phyloP scores from a whole-genome alignment of 2,113 vertebrate species.

The Silurus glanis region DNA sequence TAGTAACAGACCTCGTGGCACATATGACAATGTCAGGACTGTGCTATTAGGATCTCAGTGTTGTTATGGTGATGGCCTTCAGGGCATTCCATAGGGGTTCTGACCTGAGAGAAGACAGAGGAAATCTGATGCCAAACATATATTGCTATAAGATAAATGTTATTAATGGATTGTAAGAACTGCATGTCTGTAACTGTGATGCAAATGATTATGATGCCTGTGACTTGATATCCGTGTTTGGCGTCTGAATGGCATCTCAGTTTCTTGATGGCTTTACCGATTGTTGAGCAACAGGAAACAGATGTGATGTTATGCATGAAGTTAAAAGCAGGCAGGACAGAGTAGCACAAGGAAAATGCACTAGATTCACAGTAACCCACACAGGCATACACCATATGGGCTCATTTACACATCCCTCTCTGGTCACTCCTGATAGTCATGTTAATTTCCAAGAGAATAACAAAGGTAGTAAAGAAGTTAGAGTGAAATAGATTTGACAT shows the following conservation, averaged over 20 bases:
- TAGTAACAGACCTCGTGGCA: slow-evolving; percentile 84
- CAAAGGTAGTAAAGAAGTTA: neutral
- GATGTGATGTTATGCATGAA: slow-evolving; percentile 87
- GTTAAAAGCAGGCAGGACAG: slow-evolving; percentile 81
- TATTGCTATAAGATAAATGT: neutral
- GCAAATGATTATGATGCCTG: neutral
- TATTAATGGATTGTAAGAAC: neutral
- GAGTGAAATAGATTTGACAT: neutral
- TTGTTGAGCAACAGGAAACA: slow-evolving; percentile 83
- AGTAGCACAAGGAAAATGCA: slow-evolving; percentile 85
- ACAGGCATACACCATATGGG: slow-evolving; percentile 78
- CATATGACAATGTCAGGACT: slow-evolving; percentile 83
- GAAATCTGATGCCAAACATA: neutral
- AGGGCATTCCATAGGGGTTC: slow-evolving; percentile 79
- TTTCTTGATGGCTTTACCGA: slow-evolving; percentile 74
- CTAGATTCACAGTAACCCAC: slow-evolving; percentile 90
- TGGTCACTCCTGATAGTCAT: slow-evolving; percentile 84
- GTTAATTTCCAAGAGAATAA: slow-evolving; percentile 76
- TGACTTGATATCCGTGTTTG: neutral
- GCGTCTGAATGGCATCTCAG: neutral
- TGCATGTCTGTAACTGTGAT: neutral
- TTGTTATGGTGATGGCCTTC: slow-evolving; percentile 69
- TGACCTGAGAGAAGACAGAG: slow-evolving; percentile 69
- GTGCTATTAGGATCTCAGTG: slow-evolving; percentile 80
- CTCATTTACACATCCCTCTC: slow-evolving; percentile 78